Base-by-base conservation (phyloP, 64 coral and sea anemone genomes). In the Orbicella faveolata region DNA sequence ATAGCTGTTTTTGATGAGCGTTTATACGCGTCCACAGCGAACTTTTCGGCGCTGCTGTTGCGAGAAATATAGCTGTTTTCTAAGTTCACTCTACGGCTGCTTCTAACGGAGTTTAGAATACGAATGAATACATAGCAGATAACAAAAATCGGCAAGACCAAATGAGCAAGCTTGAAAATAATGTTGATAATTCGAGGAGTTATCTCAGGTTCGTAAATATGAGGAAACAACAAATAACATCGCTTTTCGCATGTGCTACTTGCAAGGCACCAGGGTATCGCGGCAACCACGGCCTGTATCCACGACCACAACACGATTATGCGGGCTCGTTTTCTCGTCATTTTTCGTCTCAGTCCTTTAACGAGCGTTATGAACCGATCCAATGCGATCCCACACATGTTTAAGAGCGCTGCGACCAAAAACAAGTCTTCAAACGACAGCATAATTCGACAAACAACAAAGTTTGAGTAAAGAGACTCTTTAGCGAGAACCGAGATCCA, bases 1-100 rank as follows among this genome's bases (percentile, higher is more conserved):
- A 96, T 72, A 25, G 94, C 91, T 34, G 94, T 96, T 80, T 96
- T 96, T 21, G 94, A 96, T 20, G 94, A 96, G 34, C 94, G 94
- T 18, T 89, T 96, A 26, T 96, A 93, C 6, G 94, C 94, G 67
- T 96, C 94, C 1, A 96, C 88, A 11, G 94, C 94, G 55, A 96
- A 96, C 59, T 81, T 87, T 57, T 96, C 94, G 17, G 94, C 91
- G 61, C 94, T 96, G 57, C 90, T 93, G 72, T 96, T 96, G 37
- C 94, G 75, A 3, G 92, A 93, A 48, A 96, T 78, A 33, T 96
- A 96, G 53, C 93, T 96, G 88, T 96, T 96, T 68, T 93, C 91
- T 39, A 96, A 81, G 35, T 87, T 93, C 11, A 96, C 75, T 90
- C 84, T 89, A 14, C 94, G 75, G 26, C 94, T 82, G 53, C 88